Base-by-base conservation (phyloP, 2,797 vertebrate genomes). In the Diplodus puntazzo region DNA sequence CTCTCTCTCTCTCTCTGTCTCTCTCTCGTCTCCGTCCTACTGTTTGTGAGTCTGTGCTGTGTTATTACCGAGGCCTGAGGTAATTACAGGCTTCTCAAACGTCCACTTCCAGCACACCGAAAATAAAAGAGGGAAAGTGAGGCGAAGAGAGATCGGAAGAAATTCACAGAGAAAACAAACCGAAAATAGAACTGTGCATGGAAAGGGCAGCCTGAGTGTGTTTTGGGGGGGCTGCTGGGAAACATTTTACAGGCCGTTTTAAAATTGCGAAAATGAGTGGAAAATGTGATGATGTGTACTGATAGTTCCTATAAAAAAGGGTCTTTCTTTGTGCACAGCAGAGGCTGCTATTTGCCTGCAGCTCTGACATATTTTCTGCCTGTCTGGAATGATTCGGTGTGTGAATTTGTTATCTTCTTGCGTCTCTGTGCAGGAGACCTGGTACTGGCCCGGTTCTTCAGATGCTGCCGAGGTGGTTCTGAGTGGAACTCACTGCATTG, bases 401-500 rank as follows among this genome's bases (percentile, higher is more conserved):
- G 39, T 77, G 21, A 46, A 46, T 72, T 20, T 25, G 3, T 63
- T 67, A 48, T 65, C 25, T 62, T 30, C 5, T 9, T 39, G 14
- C 68, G 53, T 62, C 39, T 84, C 53, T 72, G 49, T 69, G 61
- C 88, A 99, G 98, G 98, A 99, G 81, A 98, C 98, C 0, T 97
- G 97, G 96, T 99, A 95, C 94, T 99, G 98, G 98, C 89, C 95
- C 3, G 95, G 97, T 39, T 96, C 95, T 20, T 59, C 94, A 0
- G 95, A 95, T 14, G 95, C 97, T 1, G 21, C 49, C 3, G 92
- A 81, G 1, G 91, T 98, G 87, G 78, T 98, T 87, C 93, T 98
- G 84, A 99, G 97, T 0, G 98, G 98, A 1, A 95, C 96, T 18
- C 96, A 91, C 87, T 99, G 98, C 71, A 49, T 85, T 0, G 97